These are phyloP conservation scores for Myotis findleyi DNA, from an alignment of 2,797 vertebrate genomes.

Conservation along the genomic window DNA sequence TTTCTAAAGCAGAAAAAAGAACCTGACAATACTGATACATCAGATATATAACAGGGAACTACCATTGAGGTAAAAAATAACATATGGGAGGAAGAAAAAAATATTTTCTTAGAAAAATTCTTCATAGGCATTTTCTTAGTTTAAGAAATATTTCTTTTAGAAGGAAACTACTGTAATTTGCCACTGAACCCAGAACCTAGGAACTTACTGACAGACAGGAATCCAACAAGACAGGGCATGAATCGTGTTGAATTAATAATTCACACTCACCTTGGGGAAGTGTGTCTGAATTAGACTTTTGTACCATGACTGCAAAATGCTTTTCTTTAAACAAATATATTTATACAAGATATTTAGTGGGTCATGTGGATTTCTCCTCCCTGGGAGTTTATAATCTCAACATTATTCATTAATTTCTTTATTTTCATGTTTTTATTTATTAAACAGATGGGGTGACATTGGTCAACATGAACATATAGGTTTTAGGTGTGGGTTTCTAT, in stretches of 20 bases:
- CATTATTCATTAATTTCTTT: conserved; percentile 28
- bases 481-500: no score
- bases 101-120: neutral
- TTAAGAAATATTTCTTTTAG: conserved; percentile 1
- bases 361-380: neutral
- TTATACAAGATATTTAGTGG: conserved; percentile 51
- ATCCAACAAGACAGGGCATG: neutral
- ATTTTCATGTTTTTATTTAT: no score
- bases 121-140: neutral
- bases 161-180: neutral
- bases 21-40: neutral
- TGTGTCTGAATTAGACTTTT: conserved; percentile 2
- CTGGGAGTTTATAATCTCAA: conserved; percentile 12
- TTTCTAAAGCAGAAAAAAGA: neutral
- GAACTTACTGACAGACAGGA: neutral
- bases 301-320: neutral
- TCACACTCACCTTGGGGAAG: conserved; percentile 11
- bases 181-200: neutral
- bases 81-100: neutral
- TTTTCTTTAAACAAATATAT: conserved; percentile 55
- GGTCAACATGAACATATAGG: no score
- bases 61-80: neutral
- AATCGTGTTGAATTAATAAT: conserved; percentile 53
- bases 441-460: no score
- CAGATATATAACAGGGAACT: neutral